Conservation (phyloP, 1,140 invertebrate genomes). For the Mercenaria mercenaria region DNA sequence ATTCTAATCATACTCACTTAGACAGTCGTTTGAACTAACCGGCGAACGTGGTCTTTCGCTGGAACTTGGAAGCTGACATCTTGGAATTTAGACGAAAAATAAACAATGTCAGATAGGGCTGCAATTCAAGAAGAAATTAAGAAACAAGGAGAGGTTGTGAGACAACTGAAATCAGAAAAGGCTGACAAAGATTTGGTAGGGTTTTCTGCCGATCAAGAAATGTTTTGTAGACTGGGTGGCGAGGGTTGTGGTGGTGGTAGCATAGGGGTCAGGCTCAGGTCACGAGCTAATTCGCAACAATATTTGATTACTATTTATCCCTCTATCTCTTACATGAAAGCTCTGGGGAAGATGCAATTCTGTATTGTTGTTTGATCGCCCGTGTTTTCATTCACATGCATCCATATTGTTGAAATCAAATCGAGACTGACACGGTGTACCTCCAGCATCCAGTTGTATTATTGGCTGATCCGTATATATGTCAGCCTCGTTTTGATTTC, state of each 20-base stretch:
- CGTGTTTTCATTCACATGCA: too few species aligned
- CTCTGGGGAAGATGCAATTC: too few species aligned
- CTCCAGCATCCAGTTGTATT: too few species aligned
- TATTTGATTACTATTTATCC: too few species aligned
- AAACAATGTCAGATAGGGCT: constrained; percentile 43
- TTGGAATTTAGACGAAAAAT: not conserved
- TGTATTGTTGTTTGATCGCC: too few species aligned
- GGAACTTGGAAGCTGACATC: not conserved
- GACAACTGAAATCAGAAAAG: constrained; percentile 93
- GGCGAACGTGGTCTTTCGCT: not conserved
- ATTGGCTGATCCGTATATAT: too few species aligned
- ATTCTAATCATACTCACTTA: not conserved
- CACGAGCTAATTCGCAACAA: too few species aligned
- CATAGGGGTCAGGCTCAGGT: not conserved
- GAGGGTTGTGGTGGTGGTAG: not conserved
- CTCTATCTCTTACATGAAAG: too few species aligned
- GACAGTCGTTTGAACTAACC: not conserved
- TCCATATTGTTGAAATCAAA: too few species aligned
- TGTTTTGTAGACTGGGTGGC: not conserved
- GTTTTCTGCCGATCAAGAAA: not conserved
- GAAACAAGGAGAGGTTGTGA: constrained; percentile 92
- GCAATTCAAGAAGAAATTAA: constrained; percentile 89
- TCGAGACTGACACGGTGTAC: not conserved
- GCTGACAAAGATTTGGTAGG: constrained; percentile 87
- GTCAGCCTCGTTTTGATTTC: too few species aligned